These are phyloP conservation scores for Zoanthus sociatus DNA, from an alignment of 92 coral and sea anemone genomes.

Conservation along the genomic window DNA sequence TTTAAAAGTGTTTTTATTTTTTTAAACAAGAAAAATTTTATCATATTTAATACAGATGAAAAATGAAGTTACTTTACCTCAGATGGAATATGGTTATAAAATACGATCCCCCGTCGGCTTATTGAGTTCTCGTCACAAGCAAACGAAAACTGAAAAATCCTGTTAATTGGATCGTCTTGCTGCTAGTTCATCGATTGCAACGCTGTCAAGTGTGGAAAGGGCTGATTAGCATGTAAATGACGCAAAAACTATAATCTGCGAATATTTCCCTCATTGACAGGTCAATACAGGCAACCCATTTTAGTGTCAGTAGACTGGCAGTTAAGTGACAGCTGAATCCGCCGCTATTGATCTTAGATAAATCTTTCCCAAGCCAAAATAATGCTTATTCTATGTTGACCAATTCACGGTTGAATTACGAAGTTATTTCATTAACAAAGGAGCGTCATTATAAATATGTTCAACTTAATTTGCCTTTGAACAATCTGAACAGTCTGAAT, in stretches of 20 bases:
- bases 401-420: neutral
- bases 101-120: neutral
- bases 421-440: constrained; percentile 16
- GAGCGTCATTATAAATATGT: constrained; percentile 13
- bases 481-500: neutral
- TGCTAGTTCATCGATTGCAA: neutral
- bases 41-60: neutral
- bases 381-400: neutral
- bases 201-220: constrained; percentile 23
- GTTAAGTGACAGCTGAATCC: neutral
- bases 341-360: neutral
- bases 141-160: neutral
- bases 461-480: neutral
- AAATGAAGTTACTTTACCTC: constrained; percentile 20
- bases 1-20: too few relatives aligned
- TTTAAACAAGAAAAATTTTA: neutral
- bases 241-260: constrained; percentile 5
- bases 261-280: constrained; percentile 26
- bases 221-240: constrained; percentile 44
- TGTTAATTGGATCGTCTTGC: neutral
- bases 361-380: neutral
- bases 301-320: constrained; percentile 24
- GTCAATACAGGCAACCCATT: neutral
- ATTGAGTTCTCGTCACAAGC: neutral
- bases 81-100: neutral